Base-by-base conservation (phyloP, 2,113 vertebrate species). In the Nerophis ophidion region DNA sequence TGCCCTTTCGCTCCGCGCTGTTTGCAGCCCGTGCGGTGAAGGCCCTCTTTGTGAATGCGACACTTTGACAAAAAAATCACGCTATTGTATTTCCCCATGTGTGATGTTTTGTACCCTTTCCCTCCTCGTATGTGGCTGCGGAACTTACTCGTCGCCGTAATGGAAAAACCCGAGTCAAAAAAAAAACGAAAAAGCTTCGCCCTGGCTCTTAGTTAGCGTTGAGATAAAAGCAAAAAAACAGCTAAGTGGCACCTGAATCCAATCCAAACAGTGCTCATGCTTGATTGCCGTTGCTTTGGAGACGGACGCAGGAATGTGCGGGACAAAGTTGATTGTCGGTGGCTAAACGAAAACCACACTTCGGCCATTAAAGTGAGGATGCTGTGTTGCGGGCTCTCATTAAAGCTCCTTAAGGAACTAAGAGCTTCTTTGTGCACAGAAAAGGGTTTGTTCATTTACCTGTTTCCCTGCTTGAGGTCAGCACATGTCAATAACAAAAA, bases 141-240 rank as follows among this genome's bases (percentile, higher is more conserved):
- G 71, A 73, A 85, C 47, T 66, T 69, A 81, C 70, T 87, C 79
- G 82, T 59, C 56, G 76, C 81, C 60, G 49, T 70, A 86, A 85
- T 90, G 90, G 91, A 90, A 84, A 67, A 45, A 79, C 75, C 83
- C 86, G 84, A 89, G 84, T 65, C 67, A 63, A 49, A 56, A 57
- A 36, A 57, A 36, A 2, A 44, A 35, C 35, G 44, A 58, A 48
- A 66, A 48, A 66, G 61, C 77, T 47, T 62, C 57, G 57, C 42
- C 63, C n/a, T 68, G 15, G 53, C 70, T 49, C 63, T 6, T 17
- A 15, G 71, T 59, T 16, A 33, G 46, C 5, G 52, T 45, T 19
- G 56, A 64, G 63, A 73, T 69, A 63, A 70, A 86, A 81, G 59
- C 71, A 62, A 10, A 62, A 10, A 68, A 73, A 55, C 70, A 82